Evolutionary conservation across 2,113 vertebrate genomes (phyloP), one percentile per base, ranked within the genome.

Genomic region (Grus americana): DNA sequence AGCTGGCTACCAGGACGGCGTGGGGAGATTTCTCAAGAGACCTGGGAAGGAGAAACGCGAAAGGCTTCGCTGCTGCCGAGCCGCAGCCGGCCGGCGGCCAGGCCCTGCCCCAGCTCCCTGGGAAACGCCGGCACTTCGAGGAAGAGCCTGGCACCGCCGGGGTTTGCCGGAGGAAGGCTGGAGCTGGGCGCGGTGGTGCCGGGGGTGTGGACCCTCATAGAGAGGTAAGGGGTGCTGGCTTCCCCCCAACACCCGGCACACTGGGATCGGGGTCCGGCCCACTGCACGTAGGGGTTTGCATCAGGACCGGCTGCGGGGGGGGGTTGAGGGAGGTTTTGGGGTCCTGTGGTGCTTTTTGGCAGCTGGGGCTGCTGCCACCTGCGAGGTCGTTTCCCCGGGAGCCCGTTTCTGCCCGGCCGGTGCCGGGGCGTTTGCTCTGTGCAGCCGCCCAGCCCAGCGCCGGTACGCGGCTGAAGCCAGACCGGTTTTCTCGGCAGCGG

Each of bases 131-230:
- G 17, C 13, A 5, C 29, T 38, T 42, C 10, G 34, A 91, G 93
- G 66, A 61, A 73, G 38, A 82, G 20, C 73, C 73, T 40, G 86
- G 76, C 18, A 1, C 65, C 6, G 63, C 40, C 6, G 8, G 44
- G 50, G 34, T 9, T 50, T 32, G 66, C 75, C 15, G 82, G 78
- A 70, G 86, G 50, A 38, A 65, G 62, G 73, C 68, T 80, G 88
- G 74, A 76, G 74, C 84, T 9, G n/a, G 0, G 34, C 2, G 2
- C 7, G 6, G 36, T 2, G 21, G 11, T 3, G 2, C 29, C 2
- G 29, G 36, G 66, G 17, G 16, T 5, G 5, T 10, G 2, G 44
- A 57, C 20, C 52, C 20, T 67, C 9, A 7, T 2, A 0, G 2
- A 11, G 8, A 92, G 80, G 70, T 94, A 57, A 76, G 75, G 32